These are phyloP conservation scores for Urocyon cinereoargenteus DNA, from an alignment of 2,797 vertebrate species.

Conservation along the genomic window DNA sequence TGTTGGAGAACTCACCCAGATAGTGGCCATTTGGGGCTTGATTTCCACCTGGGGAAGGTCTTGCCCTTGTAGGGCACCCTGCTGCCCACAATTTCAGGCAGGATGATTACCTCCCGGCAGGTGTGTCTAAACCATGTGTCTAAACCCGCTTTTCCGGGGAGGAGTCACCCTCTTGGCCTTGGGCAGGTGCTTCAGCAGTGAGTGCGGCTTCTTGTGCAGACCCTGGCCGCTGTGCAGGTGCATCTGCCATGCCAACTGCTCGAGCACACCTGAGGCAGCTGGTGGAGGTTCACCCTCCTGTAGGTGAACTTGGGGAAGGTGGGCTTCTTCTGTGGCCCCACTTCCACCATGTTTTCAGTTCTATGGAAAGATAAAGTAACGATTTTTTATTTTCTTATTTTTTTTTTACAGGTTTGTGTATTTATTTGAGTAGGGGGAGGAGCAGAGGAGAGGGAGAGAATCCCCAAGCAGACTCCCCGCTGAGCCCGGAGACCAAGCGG, in stretches of 20 bases:
- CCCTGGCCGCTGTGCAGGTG: background rate
- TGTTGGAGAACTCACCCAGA: background rate
- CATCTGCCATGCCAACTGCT: too few relatives aligned
- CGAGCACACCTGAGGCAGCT: background rate
- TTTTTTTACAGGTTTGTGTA: background rate
- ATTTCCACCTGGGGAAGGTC: background rate
- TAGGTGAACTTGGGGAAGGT: background rate
- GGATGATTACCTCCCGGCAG: background rate
- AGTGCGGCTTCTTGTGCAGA: background rate
- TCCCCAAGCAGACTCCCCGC: background rate
- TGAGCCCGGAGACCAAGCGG: background rate
- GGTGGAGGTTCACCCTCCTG: accelerated
- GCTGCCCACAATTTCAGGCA: background rate
- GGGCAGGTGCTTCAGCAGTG: background rate
- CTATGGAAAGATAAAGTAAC: background rate
- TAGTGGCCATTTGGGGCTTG: too few relatives aligned
- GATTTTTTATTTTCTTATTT: background rate
- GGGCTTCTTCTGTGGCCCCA: background rate
- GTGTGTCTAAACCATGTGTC: background rate
- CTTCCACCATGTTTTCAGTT: background rate
- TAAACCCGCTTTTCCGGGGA: background rate
- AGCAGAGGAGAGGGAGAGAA: background rate
- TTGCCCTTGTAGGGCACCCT: background rate
- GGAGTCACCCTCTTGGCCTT: background rate
- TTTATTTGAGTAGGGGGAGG: background rate